Base-by-base conservation (phyloP, 2,797 vertebrate species). In the Tragelaphus eurycerus region DNA sequence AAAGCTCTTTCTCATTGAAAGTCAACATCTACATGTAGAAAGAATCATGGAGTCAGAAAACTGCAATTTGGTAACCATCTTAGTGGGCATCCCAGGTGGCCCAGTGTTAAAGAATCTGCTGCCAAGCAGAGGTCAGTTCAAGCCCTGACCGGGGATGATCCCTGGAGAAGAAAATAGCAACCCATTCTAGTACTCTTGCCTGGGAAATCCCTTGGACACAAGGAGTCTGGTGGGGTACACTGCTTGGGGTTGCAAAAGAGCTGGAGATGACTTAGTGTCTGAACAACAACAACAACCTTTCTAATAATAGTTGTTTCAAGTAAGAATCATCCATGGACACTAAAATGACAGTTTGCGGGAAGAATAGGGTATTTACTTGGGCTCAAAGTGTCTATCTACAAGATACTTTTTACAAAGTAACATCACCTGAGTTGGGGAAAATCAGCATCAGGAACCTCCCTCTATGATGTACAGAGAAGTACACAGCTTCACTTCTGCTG, bases 401-500 rank as follows among this genome's bases (percentile, higher is more conserved):
- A 87, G 27, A 27, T 19, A 19, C 13, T 46, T 78, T 31, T 59
- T 34, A 62, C 38, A 57, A 86, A 25, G 67, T 74, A 25, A 16
- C 14, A 9, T 55, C 88, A 17, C 21, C 6, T 3, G 8, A 14
- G 11, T 10, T 13, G 38, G 14, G 38, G 29, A 43, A 48, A 17
- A 5, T 16, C 0, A 2, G 38, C 11, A 13, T 2, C 16, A 6
- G 0, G 13, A 17, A 29, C 10, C 21, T 34, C 3, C 23, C 60
- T 38, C 76, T 23, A 5, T 5, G 14, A 55, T 9, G 54, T 7
- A 5, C 54, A 2, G 50, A 76, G 83, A 81, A n/a, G n/a, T 27
- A 9, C 59, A 52, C 59, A 34, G 54, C 29, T 4, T 21, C 57
- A 3, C 1, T 11, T 59, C 25, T 16, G 46, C 15, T 27, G 46